Evolutionary conservation across 2,888 invertebrate genomes (phyloP), one percentile per base, ranked within the genome.

Genomic region (Laspeyria flexula): DNA sequence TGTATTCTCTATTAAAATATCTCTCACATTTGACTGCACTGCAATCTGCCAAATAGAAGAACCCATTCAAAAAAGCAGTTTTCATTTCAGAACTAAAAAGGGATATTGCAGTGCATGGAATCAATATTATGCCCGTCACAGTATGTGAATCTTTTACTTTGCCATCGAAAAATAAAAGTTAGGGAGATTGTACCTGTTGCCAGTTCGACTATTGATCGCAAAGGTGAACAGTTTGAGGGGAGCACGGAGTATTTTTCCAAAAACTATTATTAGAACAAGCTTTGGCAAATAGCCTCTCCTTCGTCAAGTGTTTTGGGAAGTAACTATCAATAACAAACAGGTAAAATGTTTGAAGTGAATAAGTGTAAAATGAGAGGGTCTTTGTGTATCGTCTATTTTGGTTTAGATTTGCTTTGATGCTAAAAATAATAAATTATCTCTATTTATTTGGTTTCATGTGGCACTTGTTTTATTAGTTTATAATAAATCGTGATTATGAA

Each of bases 171-270:
- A n/a, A 10, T 33, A 27, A 18, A 40, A 50, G 35, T 37, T 15
- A 37, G 18, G 34, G 21, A 31, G 30, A 37, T 37, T 27, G 45
- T 45, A 45, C 44, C 51, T 45, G 44, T 51, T 51, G 51, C 45
- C 31, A 45, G 51, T 37, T 41, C 15, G 18, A 37, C 21, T 51
- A 51, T 51, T 45, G 51, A 51, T 45, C 45, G 51, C 30, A 30
- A 29, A 37, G 25, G 37, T 45, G 37, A 29, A 31, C 37, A 27
- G 11, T 38, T 16, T 7, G 41, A 42, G 31, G 42, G 51, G 51
- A n/a, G 51, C 45, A 31, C 15, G n/a, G 18, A 25, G 41, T 38
- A 38, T 37, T 51, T 35, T 44, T 51, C 33, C 44, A 30, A 45
- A 45, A 41, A 45, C 51, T 51, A 51, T 44, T 41, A 51, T 35